These are phyloP conservation scores for Myodes glareolus DNA, from an alignment of 2,113 vertebrate genomes.

Conservation along the genomic window DNA sequence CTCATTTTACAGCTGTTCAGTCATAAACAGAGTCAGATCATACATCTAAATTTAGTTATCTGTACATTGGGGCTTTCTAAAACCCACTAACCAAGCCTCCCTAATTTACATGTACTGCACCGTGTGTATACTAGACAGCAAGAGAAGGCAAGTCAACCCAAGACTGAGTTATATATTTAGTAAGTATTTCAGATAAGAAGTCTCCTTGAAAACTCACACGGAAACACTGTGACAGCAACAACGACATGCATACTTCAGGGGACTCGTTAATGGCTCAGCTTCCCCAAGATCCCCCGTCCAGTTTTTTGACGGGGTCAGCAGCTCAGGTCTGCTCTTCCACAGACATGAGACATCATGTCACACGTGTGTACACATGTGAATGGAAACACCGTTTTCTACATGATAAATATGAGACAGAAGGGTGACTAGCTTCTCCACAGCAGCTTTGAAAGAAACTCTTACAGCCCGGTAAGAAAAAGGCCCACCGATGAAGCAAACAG, in stretches of 20 bases:
- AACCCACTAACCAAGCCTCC: neutral
- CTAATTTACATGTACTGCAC: neutral
- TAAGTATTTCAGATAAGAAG: conserved; percentile 11
- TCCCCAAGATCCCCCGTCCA: neutral
- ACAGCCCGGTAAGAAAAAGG: neutral
- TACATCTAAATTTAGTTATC: neutral
- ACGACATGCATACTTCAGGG: conserved; percentile 7
- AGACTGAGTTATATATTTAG: neutral
- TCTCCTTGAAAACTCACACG: neutral
- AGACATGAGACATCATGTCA: neutral
- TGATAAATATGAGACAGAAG: no score
- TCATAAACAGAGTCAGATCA: neutral
- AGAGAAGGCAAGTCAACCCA: neutral
- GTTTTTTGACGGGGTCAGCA: neutral
- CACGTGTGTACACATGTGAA: neutral
- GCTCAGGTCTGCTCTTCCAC: neutral
- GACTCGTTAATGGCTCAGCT: neutral
- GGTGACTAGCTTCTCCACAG: neutral
- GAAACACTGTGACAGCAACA: neutral
- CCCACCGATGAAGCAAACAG: neutral
- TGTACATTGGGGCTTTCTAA: neutral
- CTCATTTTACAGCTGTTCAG: neutral
- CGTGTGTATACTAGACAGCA: neutral
- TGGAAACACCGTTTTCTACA: no score
- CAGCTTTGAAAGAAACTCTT: neutral